Conservation (phyloP, 2,113 vertebrate genomes). For the Sceloporus tristichus region DNA sequence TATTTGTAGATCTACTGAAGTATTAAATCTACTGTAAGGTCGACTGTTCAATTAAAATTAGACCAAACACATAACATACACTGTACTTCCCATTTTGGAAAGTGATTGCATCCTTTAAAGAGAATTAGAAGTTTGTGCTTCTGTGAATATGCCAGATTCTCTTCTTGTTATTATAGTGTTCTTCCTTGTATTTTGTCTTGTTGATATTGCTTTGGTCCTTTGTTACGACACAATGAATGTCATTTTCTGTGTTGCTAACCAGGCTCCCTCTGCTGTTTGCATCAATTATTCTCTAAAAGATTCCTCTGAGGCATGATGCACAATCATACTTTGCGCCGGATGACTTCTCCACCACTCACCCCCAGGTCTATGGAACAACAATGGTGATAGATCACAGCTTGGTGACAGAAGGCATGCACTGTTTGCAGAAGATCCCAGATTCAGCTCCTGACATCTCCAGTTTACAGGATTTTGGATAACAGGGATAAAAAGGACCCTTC, state of each 20-base stretch:
- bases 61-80: not conserved
- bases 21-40: not conserved
- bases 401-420: not conserved
- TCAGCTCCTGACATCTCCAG: not conserved
- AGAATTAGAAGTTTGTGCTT: not conserved
- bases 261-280: conserved; percentile 36
- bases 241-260: not conserved
- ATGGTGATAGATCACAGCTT: not conserved
- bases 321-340: not conserved
- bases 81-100: not conserved
- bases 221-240: rapidly evolving
- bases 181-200: not conserved
- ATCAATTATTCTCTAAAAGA: not conserved
- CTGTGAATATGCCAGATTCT: not conserved
- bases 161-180: not conserved
- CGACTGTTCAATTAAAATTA: not conserved
- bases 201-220: not conserved
- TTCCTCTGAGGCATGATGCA: not conserved
- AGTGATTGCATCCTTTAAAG: not conserved
- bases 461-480: not conserved
- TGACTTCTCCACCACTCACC: not conserved
- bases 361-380: not conserved
- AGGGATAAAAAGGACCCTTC: not conserved
- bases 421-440: not conserved
- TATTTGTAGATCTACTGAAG: not conserved